A percentile compares a stretch with the other conserved stretches of the same genome.
phyloP scores from a whole-genome alignment of 2,797 vertebrate species.

The Sebastes taczanowskii region DNA sequence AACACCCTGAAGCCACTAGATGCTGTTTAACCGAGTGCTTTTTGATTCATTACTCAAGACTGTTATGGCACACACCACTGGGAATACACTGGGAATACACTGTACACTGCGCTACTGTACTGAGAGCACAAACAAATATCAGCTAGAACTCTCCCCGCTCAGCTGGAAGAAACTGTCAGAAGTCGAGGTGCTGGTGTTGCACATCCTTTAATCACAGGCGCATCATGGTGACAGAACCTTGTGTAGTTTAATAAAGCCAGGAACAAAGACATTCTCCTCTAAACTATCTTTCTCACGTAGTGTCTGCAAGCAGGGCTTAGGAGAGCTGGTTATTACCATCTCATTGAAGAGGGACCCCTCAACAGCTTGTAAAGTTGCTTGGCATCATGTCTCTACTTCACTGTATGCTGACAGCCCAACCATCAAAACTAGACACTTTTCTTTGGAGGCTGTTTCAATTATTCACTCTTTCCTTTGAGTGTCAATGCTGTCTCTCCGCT shows the following conservation, averaged over 20 bases:
- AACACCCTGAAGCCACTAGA: not conserved
- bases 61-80: conserved; percentile 12
- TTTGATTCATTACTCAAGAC: conserved; percentile 23
- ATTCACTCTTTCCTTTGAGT: conserved; percentile 62
- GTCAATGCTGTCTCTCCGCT: conserved; percentile 42
- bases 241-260: conserved; percentile 65
- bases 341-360: conserved; percentile 59
- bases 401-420: conserved; percentile 54
- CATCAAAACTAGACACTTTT: conserved; percentile 54
- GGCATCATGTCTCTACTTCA: conserved; percentile 55
- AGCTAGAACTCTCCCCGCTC: conserved; percentile 26
- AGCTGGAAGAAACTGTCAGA: conserved; percentile 48
- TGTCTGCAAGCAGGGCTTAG: conserved; percentile 25
- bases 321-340: conserved; percentile 68
- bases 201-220: conserved; percentile 65
- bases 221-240: conserved; percentile 61
- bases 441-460: conserved; percentile 67
- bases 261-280: conserved; percentile 55
- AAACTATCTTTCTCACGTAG: conserved; percentile 42
- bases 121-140: conserved; percentile 45
- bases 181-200: conserved; percentile 41
- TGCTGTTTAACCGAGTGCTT: conserved; percentile 18
- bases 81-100: conserved; percentile 30
- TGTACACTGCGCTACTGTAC: conserved; percentile 6
- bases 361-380: conserved; percentile 63